These are phyloP conservation scores for Hypolimnas misippus DNA, from an alignment of 2,888 invertebrate species.

Conservation along the genomic window DNA sequence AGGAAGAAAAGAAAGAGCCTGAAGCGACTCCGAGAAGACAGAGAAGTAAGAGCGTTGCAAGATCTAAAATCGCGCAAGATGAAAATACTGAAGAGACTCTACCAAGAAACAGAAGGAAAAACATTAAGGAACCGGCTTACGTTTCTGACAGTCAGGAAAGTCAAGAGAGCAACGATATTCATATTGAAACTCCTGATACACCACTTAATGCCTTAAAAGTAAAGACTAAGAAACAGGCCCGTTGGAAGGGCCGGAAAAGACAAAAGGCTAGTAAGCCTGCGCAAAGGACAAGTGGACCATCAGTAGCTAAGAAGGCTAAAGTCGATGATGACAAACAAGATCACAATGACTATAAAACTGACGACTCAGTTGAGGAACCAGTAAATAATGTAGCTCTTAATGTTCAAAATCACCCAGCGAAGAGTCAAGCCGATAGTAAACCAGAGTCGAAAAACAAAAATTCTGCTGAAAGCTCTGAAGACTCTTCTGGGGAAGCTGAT, in stretches of 20 bases:
- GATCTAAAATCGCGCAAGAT: conserved; percentile 59
- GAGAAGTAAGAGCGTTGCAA: conserved; percentile 70
- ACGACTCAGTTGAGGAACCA: conserved; percentile 60
- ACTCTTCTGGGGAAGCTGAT: conserved; percentile 87
- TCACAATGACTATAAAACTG: conserved; percentile 58
- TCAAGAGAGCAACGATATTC: conserved; percentile 61
- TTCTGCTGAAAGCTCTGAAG: conserved; percentile 83
- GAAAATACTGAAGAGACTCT: conserved; percentile 52
- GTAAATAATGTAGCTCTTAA: conserved; percentile 47
- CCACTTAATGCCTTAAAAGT: conserved; percentile 52
- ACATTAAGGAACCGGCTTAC: conserved; percentile 59
- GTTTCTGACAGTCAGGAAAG: conserved; percentile 77
- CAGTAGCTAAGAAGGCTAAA: conserved; percentile 67
- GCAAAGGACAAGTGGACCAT: conserved; percentile 51
- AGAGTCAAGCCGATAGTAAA: conserved; percentile 55
- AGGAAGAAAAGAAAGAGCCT: conserved; percentile 57
- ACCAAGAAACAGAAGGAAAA: conserved; percentile 58
- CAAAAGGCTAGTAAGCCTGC: conserved; percentile 56
- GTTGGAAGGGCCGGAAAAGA: conserved; percentile 79
- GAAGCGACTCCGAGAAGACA: conserved; percentile 65
- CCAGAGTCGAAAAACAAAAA: conserved; percentile 62
- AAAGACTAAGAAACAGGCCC: conserved; percentile 75
- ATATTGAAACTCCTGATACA: conserved; percentile 46
- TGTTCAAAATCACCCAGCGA: conserved; percentile 47
- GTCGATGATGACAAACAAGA: conserved; percentile 49